Evolutionary conservation across 2,113 vertebrate genomes (phyloP), one percentile per base, ranked within the genome.

Genomic region (Cathartes aura): DNA sequence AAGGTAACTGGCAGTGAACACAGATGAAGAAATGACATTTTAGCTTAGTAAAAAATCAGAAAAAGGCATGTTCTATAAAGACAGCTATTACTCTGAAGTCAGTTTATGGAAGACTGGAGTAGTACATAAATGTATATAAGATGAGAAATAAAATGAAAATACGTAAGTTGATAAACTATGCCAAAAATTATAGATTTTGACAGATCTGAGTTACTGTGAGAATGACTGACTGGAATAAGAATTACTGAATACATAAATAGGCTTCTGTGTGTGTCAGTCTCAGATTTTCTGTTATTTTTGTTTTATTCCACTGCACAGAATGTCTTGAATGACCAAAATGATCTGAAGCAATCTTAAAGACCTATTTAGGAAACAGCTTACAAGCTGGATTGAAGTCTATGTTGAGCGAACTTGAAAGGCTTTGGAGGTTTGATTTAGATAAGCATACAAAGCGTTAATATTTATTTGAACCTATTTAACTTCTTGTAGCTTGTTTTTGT

Each of bases 381-480:
- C 62, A 89, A 67, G 63, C 32, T 81, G 47, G 43, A 93, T 9
- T 52, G 64, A 92, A 95, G 67, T 67, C 53, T 91, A 6, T 48
- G 45, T 64, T 67, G 38, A 59, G 23, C 18, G 71, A 94, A 92
- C 74, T 78, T 85, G 36, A 89, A 95, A 95, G 87, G 53, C n/a
- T 89, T 90, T 60, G 48, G 40, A 87, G 18, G 38, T 82, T 91
- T 93, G 83, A 79, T 86, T 88, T 80, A 85, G 63, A 87, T 86
- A 78, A 91, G 34, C 23, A 64, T 66, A n/a, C 3, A 36, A 85
- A 79, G 12, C 2, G 2, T 66, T 50, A 93, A 76, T 94, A 92
- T 82, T 95, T 93, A 79, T 91, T 93, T 89, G 70, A 96, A 89
- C 16, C 43, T 84, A 64, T 73, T 93, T 95, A 82, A 82, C 29